Evolutionary conservation across 2,797 vertebrate genomes (phyloP), one percentile per base, ranked within the genome.

Genomic region (Silurus aristotelis): DNA sequence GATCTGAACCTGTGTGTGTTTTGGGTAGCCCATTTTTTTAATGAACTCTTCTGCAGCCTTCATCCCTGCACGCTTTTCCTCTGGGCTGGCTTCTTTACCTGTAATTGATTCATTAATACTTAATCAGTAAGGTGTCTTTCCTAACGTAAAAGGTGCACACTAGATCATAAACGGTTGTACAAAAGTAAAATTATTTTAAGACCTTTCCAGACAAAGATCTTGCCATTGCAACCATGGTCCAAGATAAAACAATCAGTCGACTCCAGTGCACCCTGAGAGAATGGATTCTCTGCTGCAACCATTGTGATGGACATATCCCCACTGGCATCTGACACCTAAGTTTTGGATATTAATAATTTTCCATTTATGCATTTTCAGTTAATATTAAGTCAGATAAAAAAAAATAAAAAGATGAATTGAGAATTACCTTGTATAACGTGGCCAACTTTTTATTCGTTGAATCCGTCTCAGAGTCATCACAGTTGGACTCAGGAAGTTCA

Each of bases 191-290:
- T n/a, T 63, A 3, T 73, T 52, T 61, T 58, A 88, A 82, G 17
- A 93, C 94, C 94, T 94, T 95, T 95, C 94, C 94, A 95, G 83
- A 94, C 80, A 64, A 90, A 95, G 87, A 95, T 90, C 66, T 76
- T 85, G 70, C 90, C 91, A 17, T 90, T 90, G 27, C 86, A 71
- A 20, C 92, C 93, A 3, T 94, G 90, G 87, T 95, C 94, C 0
- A 95, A 89, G 87, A 95, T 90, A 81, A 92, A 95, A 76, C 94
- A 95, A 13, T 95, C 94, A 0, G 83, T 87, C 31, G 93, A 89
- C 66, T 89, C 83, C 86, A 95, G 84, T 43, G 82, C 55, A 67
- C 87, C 85, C 85, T 94, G 93, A 85, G 88, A 82, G 84, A 95
- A 95, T 0, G 93, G 94, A 83, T 84, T 93, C 10, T 92, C 70